These are phyloP conservation scores for Ctenosaura bakeri DNA, from an alignment of 2,797 vertebrate species.

Conservation along the genomic window DNA sequence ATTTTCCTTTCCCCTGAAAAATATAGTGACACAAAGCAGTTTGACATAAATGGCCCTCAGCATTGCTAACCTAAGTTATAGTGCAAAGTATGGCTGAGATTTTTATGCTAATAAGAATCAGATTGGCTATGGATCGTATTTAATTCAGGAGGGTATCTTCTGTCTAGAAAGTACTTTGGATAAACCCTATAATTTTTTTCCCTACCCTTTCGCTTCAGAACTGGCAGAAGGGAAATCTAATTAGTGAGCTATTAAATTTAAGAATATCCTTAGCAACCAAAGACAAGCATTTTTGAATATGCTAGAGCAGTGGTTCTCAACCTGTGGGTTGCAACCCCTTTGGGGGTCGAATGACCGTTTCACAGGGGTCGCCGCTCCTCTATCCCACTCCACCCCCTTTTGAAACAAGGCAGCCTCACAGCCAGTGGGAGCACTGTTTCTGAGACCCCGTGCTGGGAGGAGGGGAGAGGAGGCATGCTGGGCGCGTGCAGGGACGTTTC, in stretches of 20 bases:
- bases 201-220: constrained; percentile 26
- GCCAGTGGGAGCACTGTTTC: too few relatives aligned
- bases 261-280: constrained; percentile 37
- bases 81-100: constrained; percentile 43
- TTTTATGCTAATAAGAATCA: constrained; percentile 47
- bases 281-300: neutral
- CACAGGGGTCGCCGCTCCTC: too few relatives aligned
- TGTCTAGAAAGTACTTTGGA: neutral
- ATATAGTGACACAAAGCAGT: constrained; percentile 43
- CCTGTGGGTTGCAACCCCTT: too few relatives aligned
- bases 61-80: constrained; percentile 40
- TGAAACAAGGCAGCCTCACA: too few relatives aligned
- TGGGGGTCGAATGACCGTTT: too few relatives aligned
- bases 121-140: constrained; percentile 2
- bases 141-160: neutral
- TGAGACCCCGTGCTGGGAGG: too few relatives aligned
- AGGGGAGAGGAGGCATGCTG: too few relatives aligned
- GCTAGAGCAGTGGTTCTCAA: too few relatives aligned
- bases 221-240: neutral
- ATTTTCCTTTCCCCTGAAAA: constrained; percentile 31
- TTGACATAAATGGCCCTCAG: constrained; percentile 45
- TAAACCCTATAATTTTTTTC: neutral
- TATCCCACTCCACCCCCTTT: too few relatives aligned
- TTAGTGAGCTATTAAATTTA: neutral
- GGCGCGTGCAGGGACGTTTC: too few relatives aligned